Conservation (phyloP, 35 echinoderm and acorn worm genomes). For the Lytechinus pictus region DNA sequence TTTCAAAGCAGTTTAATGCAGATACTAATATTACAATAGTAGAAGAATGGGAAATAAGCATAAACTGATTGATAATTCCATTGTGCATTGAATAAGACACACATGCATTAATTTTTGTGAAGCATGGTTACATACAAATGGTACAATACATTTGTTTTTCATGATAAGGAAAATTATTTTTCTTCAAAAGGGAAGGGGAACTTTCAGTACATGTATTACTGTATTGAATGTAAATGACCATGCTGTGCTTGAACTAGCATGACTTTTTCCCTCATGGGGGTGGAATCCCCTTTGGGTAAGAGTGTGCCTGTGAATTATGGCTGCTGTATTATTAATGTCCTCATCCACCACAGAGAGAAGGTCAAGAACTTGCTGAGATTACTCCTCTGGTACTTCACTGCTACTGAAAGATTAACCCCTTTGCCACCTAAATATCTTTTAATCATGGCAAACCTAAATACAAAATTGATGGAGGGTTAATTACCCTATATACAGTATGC, state of each 20-base stretch:
- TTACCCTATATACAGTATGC: background rate
- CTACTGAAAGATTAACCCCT: background rate
- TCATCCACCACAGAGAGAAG: background rate
- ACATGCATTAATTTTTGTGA: no score
- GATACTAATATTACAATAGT: no score
- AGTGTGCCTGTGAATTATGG: constrained; percentile 1
- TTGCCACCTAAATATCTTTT: background rate
- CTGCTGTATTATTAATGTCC: background rate
- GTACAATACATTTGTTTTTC: no score
- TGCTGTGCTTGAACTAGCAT: background rate
- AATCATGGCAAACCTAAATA: background rate
- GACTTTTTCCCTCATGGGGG: background rate
- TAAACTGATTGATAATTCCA: no score
- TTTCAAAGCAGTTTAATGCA: no score
- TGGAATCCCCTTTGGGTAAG: background rate
- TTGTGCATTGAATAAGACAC: no score
- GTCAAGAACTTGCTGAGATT: background rate
- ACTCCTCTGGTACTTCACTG: background rate
- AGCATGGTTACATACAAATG: no score
- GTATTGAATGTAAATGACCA: background rate
- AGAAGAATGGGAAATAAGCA: no score
- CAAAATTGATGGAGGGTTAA: background rate
- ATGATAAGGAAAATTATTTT: no score
- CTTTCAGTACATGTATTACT: background rate
- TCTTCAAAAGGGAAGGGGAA: no score